Percentiles rank a stretch among this genome's conserved stretches.
These are phyloP conservation scores for Archilochus colubris DNA, from an alignment of 2,113 vertebrate genomes.

Conservation along the genomic window DNA sequence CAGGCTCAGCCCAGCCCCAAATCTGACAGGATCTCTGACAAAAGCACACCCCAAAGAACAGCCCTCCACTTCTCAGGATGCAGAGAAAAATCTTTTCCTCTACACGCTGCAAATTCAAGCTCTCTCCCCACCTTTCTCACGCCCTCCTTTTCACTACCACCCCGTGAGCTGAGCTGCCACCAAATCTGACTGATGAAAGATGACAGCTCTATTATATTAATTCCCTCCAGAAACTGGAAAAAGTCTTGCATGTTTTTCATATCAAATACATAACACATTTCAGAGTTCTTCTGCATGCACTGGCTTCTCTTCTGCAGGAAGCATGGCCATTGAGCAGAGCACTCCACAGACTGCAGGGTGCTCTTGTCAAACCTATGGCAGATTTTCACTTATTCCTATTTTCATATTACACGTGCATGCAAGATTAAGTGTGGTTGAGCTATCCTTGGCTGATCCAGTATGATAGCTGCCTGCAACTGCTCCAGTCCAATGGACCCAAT, in stretches of 20 bases:
- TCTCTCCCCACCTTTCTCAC: neutral
- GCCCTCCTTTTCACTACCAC: neutral
- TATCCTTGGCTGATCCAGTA: neutral
- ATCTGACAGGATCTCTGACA: neutral
- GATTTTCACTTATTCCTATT: conserved; percentile 6
- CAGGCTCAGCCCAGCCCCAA: neutral
- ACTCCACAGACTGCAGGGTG: conserved; percentile 8
- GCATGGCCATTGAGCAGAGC: rapidly evolving
- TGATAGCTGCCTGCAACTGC: conserved; percentile 14
- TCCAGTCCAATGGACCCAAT: neutral
- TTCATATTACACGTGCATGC: neutral
- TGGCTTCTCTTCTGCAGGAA: neutral
- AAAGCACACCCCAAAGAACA: neutral
- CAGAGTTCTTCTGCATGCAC: neutral
- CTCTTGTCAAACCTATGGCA: conserved; percentile 39
- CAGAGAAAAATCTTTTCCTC: neutral
- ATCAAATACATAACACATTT: neutral
- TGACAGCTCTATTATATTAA: conserved; percentile 58
- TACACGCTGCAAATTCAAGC: neutral
- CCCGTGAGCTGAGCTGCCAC: conserved; percentile 27
- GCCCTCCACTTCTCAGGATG: neutral
- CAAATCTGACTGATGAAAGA: conserved; percentile 59
- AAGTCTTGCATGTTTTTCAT: neutral
- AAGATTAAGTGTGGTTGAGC: neutral
- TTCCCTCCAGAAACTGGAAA: conserved; percentile 44